Evolutionary conservation across 2,113 vertebrate genomes (phyloP), one percentile per base, ranked within the genome.

Genomic region (Engraulis encrasicolus): DNA sequence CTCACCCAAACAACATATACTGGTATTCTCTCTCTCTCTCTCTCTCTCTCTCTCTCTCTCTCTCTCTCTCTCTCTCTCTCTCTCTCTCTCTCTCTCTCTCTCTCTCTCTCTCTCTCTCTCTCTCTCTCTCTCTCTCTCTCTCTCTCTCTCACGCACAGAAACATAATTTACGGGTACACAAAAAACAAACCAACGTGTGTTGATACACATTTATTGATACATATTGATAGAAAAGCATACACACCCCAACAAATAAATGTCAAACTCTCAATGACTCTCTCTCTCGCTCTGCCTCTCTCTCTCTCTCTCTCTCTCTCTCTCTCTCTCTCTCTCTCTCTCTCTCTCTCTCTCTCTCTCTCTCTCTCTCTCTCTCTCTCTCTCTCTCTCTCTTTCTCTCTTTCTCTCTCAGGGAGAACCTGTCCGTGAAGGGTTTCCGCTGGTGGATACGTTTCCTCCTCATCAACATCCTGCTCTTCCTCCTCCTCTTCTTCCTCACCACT

Each of bases 401-500:
- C 7, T 79, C 38, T 85, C 1, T 83, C 50, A 99, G 98, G 98
- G 95, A 96, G 79, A 97, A 99, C 89, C 95, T 99, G 20, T 97
- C 97, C 0, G 85, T 97, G 86, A 91, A 27, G 50, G 96, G 97
- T 2, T 78, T 94, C n/a, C 85, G n/a, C 31, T 99, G 98, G 98
- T 97, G 95, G 95, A n/a, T 94, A 1, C 95, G 96, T 71, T 96
- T 93, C 82, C 19, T 96, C 58, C 83, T 91, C 71, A 92, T 99
- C 87, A 99, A 99, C 92, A 83, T 96, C 23, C 80, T 91, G 0
- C 95, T 99, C 81, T 97, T 96, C 85, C 6, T 98, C 90, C 93
- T 96, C 79, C 95, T 99, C 20, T 98, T 98, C 90, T 98, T 99
- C 91, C 95, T 99, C 91, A 99, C 98, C 0, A 99, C 98, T 1